Evolutionary conservation across 1,140 invertebrate genomes (phyloP).

Genomic region (Choristoneura fumiferana): DNA sequence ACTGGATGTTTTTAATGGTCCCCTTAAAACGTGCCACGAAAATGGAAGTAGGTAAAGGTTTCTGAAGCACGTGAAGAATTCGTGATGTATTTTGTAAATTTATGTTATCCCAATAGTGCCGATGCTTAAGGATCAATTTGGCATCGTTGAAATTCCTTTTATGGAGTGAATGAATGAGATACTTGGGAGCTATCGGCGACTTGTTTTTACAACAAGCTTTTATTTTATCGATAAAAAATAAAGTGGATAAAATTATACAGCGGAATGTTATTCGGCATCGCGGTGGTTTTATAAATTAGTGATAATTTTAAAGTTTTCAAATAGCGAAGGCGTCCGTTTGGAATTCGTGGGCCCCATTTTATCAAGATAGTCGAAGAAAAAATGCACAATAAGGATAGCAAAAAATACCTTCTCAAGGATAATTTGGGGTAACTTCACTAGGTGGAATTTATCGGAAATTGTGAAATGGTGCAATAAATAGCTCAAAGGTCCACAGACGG

Average conservation of each 20-base stretch:
- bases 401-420: too few species aligned
- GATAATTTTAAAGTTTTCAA: too few species aligned
- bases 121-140: conserved; percentile 74
- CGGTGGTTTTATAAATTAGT: conserved; percentile 24
- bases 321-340: too few species aligned
- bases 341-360: too few species aligned
- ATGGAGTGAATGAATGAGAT: conserved; percentile 27
- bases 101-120: conserved; percentile 62
- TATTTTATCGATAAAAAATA: conserved; percentile 44
- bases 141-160: conserved; percentile 70
- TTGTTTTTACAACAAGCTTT: conserved; percentile 21
- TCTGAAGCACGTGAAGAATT: conserved; percentile 56
- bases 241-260: conserved; percentile 40
- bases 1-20: conserved; percentile 35
- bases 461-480: too few species aligned
- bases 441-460: too few species aligned
- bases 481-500: too few species aligned
- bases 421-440: too few species aligned
- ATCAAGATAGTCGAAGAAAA: too few species aligned
- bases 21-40: conserved; percentile 39
- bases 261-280: conserved; percentile 39
- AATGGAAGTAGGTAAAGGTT: conserved; percentile 45
- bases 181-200: conserved; percentile 26
- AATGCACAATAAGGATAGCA: too few species aligned
- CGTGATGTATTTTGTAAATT: conserved; percentile 51